Percentiles rank a stretch among this genome's conserved stretches.
phyloP scores from a whole-genome alignment of 2,113 vertebrate genomes.

The Onychostoma macrolepis region DNA sequence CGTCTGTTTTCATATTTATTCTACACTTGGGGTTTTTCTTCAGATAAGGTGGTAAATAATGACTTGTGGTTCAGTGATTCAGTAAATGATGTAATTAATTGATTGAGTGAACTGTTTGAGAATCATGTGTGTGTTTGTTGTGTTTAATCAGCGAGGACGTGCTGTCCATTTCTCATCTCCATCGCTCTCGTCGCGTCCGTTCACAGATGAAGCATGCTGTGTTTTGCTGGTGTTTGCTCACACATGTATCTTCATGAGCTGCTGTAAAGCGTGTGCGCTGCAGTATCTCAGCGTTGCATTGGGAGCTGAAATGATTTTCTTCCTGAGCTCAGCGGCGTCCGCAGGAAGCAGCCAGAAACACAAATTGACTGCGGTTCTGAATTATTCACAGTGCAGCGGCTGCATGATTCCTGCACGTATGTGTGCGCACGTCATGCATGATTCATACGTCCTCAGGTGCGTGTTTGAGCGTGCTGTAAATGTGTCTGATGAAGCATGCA shows the following conservation, averaged over 20 bases:
- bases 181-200: background rate
- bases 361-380: conserved; percentile 6
- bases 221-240: background rate
- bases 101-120: background rate
- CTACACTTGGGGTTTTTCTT: background rate
- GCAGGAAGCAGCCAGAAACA: conserved; percentile 6
- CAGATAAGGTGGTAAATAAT: background rate
- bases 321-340: conserved; percentile 31
- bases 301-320: conserved; percentile 6
- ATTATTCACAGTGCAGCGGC: conserved; percentile 47
- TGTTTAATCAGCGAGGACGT: too few relatives aligned
- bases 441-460: background rate
- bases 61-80: background rate
- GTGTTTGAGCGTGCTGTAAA: background rate
- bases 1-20: background rate
- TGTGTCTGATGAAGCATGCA: background rate
- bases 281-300: conserved; percentile 1
- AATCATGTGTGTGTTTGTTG: background rate
- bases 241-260: background rate
- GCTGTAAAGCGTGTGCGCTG: background rate
- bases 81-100: too few relatives aligned
- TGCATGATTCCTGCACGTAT: background rate
- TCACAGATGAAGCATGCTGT: background rate
- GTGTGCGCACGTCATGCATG: background rate
- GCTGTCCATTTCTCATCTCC: background rate